phyloP scores from a whole-genome alignment of 2,113 vertebrate genomes.

The Elaphurus davidianus region DNA sequence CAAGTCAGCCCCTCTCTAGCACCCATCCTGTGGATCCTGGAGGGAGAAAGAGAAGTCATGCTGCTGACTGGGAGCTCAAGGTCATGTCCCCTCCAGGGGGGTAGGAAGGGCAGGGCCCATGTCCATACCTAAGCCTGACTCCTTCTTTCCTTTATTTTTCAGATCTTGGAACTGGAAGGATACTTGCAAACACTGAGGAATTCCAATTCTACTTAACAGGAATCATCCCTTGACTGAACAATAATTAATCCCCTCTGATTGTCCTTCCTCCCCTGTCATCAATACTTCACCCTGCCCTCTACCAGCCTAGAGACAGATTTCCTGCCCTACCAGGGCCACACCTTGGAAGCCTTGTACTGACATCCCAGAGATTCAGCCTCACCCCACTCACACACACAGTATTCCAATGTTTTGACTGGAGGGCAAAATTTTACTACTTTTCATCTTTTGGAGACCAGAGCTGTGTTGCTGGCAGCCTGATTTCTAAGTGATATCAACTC shows the following conservation, averaged over 20 bases:
- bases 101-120: neutral
- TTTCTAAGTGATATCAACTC: constrained; percentile 64
- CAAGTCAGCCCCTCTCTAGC: neutral
- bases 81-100: neutral
- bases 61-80: neutral
- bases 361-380: constrained; percentile 22
- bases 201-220: constrained; percentile 88
- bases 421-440: constrained; percentile 54
- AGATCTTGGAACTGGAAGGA: constrained; percentile 89
- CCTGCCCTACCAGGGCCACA: constrained; percentile 22
- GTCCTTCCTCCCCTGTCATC: constrained; percentile 46
- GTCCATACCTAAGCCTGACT: neutral
- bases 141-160: constrained; percentile 48
- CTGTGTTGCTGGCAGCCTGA: constrained; percentile 49
- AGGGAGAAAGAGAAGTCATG: neutral
- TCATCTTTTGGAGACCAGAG: constrained; percentile 61
- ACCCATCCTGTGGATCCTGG: neutral
- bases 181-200: constrained; percentile 90
- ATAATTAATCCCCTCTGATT: constrained; percentile 20
- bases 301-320: constrained; percentile 72
- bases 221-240: constrained; percentile 62
- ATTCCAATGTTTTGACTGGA: constrained; percentile 44
- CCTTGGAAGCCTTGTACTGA: constrained; percentile 49
- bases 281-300: constrained; percentile 34
- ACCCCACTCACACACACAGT: neutral